phyloP scores from a whole-genome alignment of 2,113 vertebrate species.

The Ancistrus triradiatus region DNA sequence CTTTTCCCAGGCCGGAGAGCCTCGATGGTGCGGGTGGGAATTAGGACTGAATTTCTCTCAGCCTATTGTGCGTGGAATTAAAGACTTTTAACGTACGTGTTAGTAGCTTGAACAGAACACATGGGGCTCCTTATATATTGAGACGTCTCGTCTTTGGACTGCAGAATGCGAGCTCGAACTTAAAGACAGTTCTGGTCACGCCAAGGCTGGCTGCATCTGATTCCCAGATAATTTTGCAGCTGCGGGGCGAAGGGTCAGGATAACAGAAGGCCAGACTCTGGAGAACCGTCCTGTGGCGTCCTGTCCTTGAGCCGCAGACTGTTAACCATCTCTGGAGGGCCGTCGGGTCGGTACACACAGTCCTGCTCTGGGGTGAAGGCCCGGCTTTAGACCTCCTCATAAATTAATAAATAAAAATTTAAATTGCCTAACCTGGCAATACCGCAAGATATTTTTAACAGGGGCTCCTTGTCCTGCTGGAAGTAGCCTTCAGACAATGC shows the following conservation, averaged over 20 bases:
- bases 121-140: too few species aligned
- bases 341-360: not conserved
- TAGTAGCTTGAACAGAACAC: too few species aligned
- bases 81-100: too few species aligned
- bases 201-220: slow-evolving; percentile 50
- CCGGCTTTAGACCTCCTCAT: not conserved
- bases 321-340: slow-evolving; percentile 2
- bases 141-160: too few species aligned
- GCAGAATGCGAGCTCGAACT: too few species aligned
- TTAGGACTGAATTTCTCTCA: too few species aligned
- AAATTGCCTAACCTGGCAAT: too few species aligned
- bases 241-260: slow-evolving; percentile 65
- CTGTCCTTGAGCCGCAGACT: slow-evolving; percentile 66
- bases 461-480: too few species aligned
- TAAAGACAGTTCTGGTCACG: slow-evolving; percentile 23
- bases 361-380: not conserved
- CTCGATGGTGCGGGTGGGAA: slow-evolving; percentile 1
- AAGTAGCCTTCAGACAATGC: too few species aligned
- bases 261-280: slow-evolving; percentile 55
- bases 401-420: too few species aligned
- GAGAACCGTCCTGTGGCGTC: slow-evolving; percentile 56
- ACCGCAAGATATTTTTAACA: too few species aligned
- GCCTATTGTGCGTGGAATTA: too few species aligned
- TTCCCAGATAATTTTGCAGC: slow-evolving; percentile 59
- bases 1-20: not conserved